phyloP scores from a whole-genome alignment of 1,140 invertebrate genomes.

The Hypsibius dujardini region DNA sequence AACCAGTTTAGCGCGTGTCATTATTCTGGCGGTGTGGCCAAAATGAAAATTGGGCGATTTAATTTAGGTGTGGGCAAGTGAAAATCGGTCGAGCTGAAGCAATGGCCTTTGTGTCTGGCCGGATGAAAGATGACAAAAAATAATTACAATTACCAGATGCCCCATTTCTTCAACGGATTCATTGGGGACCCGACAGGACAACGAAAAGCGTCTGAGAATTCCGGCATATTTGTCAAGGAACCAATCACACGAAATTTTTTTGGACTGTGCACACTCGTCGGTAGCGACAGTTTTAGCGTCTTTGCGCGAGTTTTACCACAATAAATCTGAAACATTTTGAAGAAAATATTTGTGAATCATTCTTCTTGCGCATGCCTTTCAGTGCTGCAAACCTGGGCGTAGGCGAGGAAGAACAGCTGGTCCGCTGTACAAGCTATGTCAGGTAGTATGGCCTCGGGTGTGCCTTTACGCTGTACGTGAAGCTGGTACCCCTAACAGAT shows the following conservation, averaged over 20 bases:
- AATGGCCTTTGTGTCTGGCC: too few relatives aligned
- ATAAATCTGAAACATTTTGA: constrained; percentile 45
- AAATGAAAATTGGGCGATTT: too few relatives aligned
- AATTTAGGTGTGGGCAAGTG: too few relatives aligned
- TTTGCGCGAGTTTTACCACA: constrained; percentile 49
- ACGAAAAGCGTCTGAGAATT: constrained; percentile 61
- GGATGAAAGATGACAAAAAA: background rate
- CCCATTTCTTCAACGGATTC: constrained; percentile 62
- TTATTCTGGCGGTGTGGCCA: too few relatives aligned
- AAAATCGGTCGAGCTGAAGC: too few relatives aligned
- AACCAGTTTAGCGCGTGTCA: too few relatives aligned
- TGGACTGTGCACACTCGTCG: constrained; percentile 59
- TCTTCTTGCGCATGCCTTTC: background rate
- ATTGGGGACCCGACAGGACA: constrained; percentile 54
- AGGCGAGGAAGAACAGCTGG: constrained; percentile 26
- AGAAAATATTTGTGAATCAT: background rate
- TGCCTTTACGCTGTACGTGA: too few relatives aligned
- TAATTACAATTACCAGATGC: constrained; percentile 47
- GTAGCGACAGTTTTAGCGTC: constrained; percentile 45
- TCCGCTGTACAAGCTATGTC: too few relatives aligned
- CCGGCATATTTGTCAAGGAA: constrained; percentile 59
- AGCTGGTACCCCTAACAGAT: too few relatives aligned
- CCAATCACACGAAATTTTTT: constrained; percentile 56
- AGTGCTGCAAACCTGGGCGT: constrained; percentile 24
- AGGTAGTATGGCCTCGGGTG: too few relatives aligned